Base-by-base conservation (phyloP, 2,888 invertebrate species). In the Lumbricus terrestris region DNA sequence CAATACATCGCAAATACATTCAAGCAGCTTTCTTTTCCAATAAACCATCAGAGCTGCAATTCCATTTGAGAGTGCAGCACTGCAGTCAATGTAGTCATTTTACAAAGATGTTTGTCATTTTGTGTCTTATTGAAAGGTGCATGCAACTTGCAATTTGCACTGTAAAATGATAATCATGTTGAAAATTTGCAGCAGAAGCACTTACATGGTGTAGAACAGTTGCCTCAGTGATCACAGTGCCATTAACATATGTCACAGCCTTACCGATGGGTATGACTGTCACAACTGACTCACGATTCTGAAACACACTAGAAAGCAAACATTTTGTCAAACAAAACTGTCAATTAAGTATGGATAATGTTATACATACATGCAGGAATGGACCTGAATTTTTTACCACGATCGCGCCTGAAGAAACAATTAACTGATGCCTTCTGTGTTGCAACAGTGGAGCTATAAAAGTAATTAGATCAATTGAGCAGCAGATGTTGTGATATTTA, bases 231-330 rank as follows among this genome's bases (percentile, higher is more conserved):
- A 94, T 93, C 33, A 94, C 92, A 90, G 93, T 92, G 11, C 95
- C 95, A 90, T 95, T 95, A 69, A 95, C 93, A 90, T 94, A 95
- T 13, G 94, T 94, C 13, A 93, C 94, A 5, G 94, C 94, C 91
- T 94, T 94, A 18, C 92, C 93, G 18, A 94, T 92, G 0, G 95
- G 94, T 6, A 93, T 93, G 23, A 95, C 92, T 69, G 92, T 93
- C 13, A 94, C 93, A 13, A 92, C 92, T 40, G 92, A 92, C 16
- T 93, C 93, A 88, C 92, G 92, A 90, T 93, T 93, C 91, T 93
- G 93, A 90, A 95, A 93, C n/a, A 93, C 92, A 91, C 94, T 94
- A 92, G n/a, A 92, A 92, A 85, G 34, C 8, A 37, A 40, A 29
- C n/a, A 37, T 90, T 38, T 88, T 35, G 20, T 69, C 16, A 89